A percentile compares a stretch with the other conserved stretches of the same genome.
phyloP scores from a whole-genome alignment of 2,797 vertebrate genomes.

The Gymnocypris eckloni region DNA sequence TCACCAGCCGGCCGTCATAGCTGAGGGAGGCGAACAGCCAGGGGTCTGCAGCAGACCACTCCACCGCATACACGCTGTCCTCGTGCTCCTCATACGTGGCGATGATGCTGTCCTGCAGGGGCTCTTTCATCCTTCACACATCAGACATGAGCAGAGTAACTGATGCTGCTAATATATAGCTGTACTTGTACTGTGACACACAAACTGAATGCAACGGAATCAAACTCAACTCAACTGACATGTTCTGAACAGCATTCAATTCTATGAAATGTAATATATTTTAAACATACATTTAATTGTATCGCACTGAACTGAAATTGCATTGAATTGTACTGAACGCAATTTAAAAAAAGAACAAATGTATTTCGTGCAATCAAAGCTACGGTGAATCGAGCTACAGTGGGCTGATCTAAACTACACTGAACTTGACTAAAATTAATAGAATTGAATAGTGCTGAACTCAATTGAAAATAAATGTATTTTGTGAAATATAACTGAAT shows the following conservation, averaged over 20 bases:
- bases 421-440: not conserved
- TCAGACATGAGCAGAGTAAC: constrained; percentile 10
- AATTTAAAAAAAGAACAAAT: not conserved
- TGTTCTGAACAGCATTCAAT: not conserved
- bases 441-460: not conserved
- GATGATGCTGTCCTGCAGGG: constrained; percentile 93
- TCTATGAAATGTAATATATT: rapidly evolving
- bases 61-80: constrained; percentile 96
- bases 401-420: not conserved
- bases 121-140: constrained; percentile 85
- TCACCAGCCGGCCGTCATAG: constrained; percentile 95
- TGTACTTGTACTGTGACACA: not conserved
- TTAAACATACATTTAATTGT: not conserved
- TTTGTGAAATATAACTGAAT: not conserved
- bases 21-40: constrained; percentile 98
- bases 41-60: constrained; percentile 97
- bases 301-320: not conserved
- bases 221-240: not conserved
- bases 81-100: constrained; percentile 97
- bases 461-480: not conserved
- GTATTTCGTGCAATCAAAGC: not conserved
- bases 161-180: not conserved
- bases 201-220: not conserved
- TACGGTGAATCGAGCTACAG: not conserved
- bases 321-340: not conserved